A percentile compares a stretch with the other conserved stretches of the same genome.
These are phyloP conservation scores for Minunthozetes semirufus DNA, from an alignment of 2,888 invertebrate genomes.

Conservation along the genomic window DNA sequence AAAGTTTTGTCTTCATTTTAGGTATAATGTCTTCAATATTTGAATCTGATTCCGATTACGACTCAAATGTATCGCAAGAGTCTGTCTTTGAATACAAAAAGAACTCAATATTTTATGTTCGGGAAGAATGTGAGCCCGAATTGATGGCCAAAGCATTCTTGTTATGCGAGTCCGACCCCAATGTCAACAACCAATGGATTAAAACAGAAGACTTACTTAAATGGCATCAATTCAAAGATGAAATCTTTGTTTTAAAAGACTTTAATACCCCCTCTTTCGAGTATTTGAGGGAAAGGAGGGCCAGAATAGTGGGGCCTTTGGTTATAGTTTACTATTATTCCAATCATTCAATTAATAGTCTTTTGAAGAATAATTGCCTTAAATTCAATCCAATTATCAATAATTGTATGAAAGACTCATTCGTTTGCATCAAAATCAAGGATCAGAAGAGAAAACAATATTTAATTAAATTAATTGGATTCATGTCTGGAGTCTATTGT, in stretches of 20 bases:
- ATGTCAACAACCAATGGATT: background rate
- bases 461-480: background rate
- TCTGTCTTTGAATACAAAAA: no score
- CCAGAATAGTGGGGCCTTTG: background rate
- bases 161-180: no score
- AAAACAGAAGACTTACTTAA: background rate
- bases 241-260: background rate
- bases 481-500: background rate
- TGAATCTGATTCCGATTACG: no score
- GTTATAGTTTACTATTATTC: background rate
- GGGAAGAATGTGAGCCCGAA: no score
- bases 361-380: background rate
- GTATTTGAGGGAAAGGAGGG: background rate
- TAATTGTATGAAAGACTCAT: background rate
- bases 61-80: no score
- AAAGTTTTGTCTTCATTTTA: no score
- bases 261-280: background rate
- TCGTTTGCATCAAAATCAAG: background rate
- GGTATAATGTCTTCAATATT: no score
- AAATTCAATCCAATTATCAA: background rate
- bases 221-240: background rate
- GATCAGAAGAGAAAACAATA: background rate
- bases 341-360: background rate
- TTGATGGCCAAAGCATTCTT: no score
- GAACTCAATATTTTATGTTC: no score